A percentile compares a stretch with the other conserved stretches of the same genome.
phyloP scores from a whole-genome alignment of 2,113 vertebrate species.

The Myotis davidii region DNA sequence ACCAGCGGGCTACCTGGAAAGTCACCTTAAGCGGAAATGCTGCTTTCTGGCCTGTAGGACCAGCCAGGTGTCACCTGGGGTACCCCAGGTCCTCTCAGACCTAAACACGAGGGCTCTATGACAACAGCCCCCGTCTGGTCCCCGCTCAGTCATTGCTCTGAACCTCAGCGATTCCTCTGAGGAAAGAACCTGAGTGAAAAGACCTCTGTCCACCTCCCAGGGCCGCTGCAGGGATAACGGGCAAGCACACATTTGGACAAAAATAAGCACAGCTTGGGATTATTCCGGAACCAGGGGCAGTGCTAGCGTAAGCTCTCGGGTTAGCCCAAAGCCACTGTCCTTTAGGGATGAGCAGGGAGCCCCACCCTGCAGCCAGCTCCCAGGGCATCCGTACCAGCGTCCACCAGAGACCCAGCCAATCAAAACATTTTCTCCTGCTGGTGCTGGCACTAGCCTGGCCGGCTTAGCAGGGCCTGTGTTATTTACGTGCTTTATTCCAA shows the following conservation, averaged over 20 bases:
- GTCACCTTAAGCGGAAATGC: neutral
- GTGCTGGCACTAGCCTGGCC: neutral
- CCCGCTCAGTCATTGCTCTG: neutral
- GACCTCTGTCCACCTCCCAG: neutral
- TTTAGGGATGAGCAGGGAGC: accelerated
- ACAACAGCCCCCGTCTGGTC: neutral
- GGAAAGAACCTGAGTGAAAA: neutral
- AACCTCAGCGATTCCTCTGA: neutral
- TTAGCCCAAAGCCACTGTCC: neutral
- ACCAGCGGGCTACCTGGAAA: neutral
- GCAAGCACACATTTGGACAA: neutral
- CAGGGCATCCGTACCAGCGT: accelerated
- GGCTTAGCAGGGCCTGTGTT: conserved; percentile 26
- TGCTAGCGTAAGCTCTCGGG: neutral
- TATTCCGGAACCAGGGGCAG: neutral
- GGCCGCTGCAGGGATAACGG: neutral
- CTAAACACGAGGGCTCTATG: neutral
- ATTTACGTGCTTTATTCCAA: conserved; percentile 54
- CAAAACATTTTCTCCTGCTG: conserved; percentile 57
- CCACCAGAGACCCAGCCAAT: conserved; percentile 32
- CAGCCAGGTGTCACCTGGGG: neutral
- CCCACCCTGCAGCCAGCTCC: neutral
- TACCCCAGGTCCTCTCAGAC: neutral
- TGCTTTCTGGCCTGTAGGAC: neutral
- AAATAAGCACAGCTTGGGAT: neutral